phyloP scores from a whole-genome alignment of 2,888 invertebrate species.

The Drosophila silvestris region DNA sequence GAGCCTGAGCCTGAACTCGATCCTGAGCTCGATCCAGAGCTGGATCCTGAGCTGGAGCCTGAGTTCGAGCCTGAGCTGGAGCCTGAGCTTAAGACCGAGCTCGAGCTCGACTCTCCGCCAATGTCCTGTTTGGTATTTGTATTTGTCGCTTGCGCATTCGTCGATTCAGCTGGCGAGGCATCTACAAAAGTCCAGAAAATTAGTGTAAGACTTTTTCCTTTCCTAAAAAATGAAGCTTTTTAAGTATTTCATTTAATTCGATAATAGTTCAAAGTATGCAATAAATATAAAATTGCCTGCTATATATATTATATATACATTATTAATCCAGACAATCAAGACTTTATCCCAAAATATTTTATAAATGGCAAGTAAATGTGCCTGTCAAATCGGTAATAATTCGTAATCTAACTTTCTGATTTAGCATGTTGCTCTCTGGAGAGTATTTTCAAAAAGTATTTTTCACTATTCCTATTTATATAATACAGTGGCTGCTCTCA shows the following conservation, averaged over 20 bases:
- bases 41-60: background rate
- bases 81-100: background rate
- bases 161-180: background rate
- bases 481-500: background rate
- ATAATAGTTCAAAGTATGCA: background rate
- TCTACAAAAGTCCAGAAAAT: conserved; percentile 2
- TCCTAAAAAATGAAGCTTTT: background rate
- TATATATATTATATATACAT: background rate
- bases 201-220: background rate
- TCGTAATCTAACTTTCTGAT: background rate
- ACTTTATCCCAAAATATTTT: background rate
- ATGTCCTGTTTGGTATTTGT: background rate
- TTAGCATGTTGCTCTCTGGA: background rate
- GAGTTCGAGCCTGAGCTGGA: accelerated
- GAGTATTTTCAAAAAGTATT: background rate
- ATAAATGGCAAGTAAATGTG: too few relatives aligned
- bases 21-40: background rate
- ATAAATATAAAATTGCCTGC: background rate
- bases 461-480: background rate
- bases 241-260: background rate
- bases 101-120: background rate
- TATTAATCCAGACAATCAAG: background rate
- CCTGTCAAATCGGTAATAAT: too few relatives aligned
- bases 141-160: background rate
- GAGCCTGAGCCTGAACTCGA: accelerated